Evolutionary conservation across 2,113 vertebrate species (phyloP).

Genomic region (Neodontobutis hainanensis): DNA sequence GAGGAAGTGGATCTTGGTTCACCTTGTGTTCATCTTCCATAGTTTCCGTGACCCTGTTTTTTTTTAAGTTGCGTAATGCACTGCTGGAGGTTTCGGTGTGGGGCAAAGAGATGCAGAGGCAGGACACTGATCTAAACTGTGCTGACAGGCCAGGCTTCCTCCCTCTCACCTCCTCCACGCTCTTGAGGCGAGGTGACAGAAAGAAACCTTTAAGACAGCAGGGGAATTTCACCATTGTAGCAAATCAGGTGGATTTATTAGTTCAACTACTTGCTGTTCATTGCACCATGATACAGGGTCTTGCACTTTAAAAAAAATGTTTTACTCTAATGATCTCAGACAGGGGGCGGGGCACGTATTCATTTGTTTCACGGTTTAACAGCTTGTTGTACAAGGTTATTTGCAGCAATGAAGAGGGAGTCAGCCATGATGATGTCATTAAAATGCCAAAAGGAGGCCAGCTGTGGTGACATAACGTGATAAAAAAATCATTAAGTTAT

Average conservation of each 20-base stretch:
- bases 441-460: constrained; percentile 32
- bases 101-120: constrained; percentile 47
- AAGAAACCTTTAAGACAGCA: constrained; percentile 48
- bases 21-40: constrained; percentile 27
- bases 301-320: constrained; percentile 30
- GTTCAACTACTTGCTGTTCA: constrained; percentile 33
- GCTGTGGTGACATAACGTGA: constrained; percentile 40
- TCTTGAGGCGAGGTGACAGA: constrained; percentile 47
- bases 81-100: constrained; percentile 53
- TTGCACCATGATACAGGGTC: constrained; percentile 35
- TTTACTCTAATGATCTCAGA: constrained; percentile 9
- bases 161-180: constrained; percentile 63
- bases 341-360: constrained; percentile 37
- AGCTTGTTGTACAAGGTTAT: constrained; percentile 49
- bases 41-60: constrained; percentile 55
- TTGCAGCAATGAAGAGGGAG: constrained; percentile 38
- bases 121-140: constrained; percentile 67
- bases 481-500: constrained; percentile 30
- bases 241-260: constrained; percentile 22
- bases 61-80: constrained; percentile 53
- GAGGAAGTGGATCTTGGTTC: constrained; percentile 16
- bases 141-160: constrained; percentile 66
- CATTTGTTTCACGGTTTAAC: constrained; percentile 56
- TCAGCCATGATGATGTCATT: constrained; percentile 49
- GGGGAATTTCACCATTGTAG: constrained; percentile 35